Evolutionary conservation across 2,888 invertebrate species (phyloP), one percentile per base, ranked within the genome.

Genomic region (Plagiodera versicolora): DNA sequence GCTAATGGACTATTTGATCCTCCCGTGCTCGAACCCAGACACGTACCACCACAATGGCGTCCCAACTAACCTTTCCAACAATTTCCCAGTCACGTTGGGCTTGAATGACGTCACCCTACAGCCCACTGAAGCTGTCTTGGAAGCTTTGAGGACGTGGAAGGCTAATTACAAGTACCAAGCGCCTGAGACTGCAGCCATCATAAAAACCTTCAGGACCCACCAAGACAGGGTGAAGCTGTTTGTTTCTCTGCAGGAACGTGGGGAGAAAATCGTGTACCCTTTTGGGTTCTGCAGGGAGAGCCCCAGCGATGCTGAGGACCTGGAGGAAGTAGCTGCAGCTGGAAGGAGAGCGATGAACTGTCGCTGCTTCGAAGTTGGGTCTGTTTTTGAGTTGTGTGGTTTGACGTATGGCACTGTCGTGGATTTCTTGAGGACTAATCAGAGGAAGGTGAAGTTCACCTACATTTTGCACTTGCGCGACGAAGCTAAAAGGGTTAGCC

Each of bases 1-100:
- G 30, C 55, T 71, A 11, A 69, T 68, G 63, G 70, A 73, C 39
- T 74, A 67, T 28, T 61, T 63, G 16, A 71, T 74, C n/a, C 58
- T 71, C n/a, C 74, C 74, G 1, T 73, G 72, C 48, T 61, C 66
- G 16, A 74, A 74, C 57, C 74, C 74, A 1, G 74, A 74, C 50
- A 71, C 67, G 0, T 74, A 74, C 44, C 68, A 71, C 11, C 58
- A 51, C 47, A 60, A 18, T 11, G 48, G 45, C 24, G 5, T 51
- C 35, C n/a, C 52, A 1, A 61, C 62, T 46, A 54, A 69, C 52
- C 59, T 72, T 24, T 58, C 59, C 18, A 55, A 59, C 16, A 72
- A 68, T 44, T 70, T 66, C 54, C 70, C 71, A 10, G n/a, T n/a
- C n/a, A n/a, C n/a, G n/a, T n/a, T n/a, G n/a, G n/a, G n/a, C n/a